A percentile compares a stretch with the other conserved stretches of the same genome.
Conservation (phyloP, 1,140 invertebrate genomes). For the Drosophila setifemur region DNA sequence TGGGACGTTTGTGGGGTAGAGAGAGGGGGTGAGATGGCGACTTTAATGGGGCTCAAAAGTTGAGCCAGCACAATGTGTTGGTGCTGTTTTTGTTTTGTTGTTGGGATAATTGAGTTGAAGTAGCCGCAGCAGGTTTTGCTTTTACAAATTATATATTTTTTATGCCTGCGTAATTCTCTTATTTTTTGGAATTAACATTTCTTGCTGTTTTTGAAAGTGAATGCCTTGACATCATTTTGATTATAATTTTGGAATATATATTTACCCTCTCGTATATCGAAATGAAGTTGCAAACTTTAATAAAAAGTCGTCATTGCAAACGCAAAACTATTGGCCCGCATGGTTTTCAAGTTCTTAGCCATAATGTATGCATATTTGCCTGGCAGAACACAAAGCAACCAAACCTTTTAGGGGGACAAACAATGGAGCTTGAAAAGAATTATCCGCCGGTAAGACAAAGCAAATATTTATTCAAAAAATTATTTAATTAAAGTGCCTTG, state of each 20-base stretch:
- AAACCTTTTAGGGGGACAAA: slow-evolving; percentile 32
- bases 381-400: slow-evolving; percentile 1
- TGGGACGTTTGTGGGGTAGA: slow-evolving; percentile 2
- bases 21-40: not conserved
- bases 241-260: slow-evolving; percentile 15
- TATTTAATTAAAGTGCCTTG: slow-evolving; percentile 52
- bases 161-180: slow-evolving; percentile 33
- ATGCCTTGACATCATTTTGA: slow-evolving; percentile 70
- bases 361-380: slow-evolving; percentile 33
- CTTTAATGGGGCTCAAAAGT: slow-evolving; percentile 38
- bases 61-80: slow-evolving; percentile 17
- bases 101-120: slow-evolving; percentile 39
- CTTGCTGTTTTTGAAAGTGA: slow-evolving; percentile 69
- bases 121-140: slow-evolving; percentile 42
- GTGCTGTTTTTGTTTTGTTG: slow-evolving; percentile 8
- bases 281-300: slow-evolving; percentile 15
- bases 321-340: not conserved
- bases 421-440: slow-evolving; percentile 27
- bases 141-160: slow-evolving; percentile 44
- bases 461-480: slow-evolving; percentile 65
- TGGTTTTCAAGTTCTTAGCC: slow-evolving; percentile 10
- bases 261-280: slow-evolving; percentile 8
- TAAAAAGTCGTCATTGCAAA: slow-evolving; percentile 23
- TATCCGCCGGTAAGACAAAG: slow-evolving; percentile 34
- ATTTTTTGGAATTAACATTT: slow-evolving; percentile 43